Evolutionary conservation across 2,797 vertebrate species (phyloP).

Genomic region (Sardinella longiceps): DNA sequence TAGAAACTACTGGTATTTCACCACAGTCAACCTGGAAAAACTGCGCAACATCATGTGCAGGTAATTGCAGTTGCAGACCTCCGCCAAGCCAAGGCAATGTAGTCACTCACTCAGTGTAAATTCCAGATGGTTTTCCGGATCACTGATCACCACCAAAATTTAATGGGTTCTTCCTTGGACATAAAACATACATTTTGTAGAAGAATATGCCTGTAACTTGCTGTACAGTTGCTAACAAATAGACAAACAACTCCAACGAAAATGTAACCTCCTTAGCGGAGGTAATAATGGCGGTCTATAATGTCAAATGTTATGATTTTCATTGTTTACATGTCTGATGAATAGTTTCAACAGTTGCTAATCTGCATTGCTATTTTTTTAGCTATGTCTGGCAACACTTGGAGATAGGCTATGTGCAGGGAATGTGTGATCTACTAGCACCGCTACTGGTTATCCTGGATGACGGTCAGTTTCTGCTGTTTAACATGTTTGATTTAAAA

Average conservation of each 20-base stretch:
- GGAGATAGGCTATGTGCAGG: conserved; percentile 94
- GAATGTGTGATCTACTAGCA: conserved; percentile 97
- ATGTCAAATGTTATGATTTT: not conserved
- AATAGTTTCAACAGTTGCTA: not conserved
- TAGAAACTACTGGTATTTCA: conserved; percentile 97
- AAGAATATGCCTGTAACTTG: too few relatives aligned
- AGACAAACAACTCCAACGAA: too few relatives aligned
- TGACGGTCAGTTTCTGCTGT: conserved; percentile 78
- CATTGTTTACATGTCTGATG: too few relatives aligned
- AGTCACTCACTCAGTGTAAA: too few relatives aligned
- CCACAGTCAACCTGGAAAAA: conserved; percentile 90
- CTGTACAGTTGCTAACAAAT: too few relatives aligned
- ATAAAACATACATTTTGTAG: too few relatives aligned
- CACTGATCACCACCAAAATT: too few relatives aligned
- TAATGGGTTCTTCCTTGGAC: too few relatives aligned
- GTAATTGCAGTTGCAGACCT: conserved; percentile 68
- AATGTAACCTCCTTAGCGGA: too few relatives aligned
- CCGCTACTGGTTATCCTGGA: conserved; percentile 96
- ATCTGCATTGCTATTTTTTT: conserved; percentile 33
- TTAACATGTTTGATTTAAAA: conserved; percentile 45
- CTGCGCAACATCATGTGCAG: conserved; percentile 99
- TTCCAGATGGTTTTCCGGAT: too few relatives aligned
- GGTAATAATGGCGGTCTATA: not conserved
- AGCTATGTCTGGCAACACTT: conserved; percentile 98
- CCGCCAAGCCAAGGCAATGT: too few relatives aligned